Conservation (phyloP, 2,888 invertebrate genomes). For the Torymus tubicola region DNA sequence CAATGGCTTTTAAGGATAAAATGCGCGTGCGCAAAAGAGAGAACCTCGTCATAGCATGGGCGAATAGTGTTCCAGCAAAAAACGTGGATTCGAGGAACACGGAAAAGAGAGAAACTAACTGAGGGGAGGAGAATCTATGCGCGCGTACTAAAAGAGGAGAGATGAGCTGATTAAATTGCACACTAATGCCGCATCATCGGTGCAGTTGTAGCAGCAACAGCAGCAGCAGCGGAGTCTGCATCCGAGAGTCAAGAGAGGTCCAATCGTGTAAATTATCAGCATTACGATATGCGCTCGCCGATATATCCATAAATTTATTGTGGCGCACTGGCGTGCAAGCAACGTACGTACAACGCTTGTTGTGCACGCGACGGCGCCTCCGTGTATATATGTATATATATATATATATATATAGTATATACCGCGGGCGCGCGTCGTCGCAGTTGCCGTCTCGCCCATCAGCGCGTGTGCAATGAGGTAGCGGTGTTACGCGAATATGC, state of each 20-base stretch:
- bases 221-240: not conserved
- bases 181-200: no score
- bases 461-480: slow-evolving; percentile 43
- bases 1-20: slow-evolving; percentile 30
- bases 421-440: not conserved
- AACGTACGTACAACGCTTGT: not conserved
- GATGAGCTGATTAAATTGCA: slow-evolving; percentile 18
- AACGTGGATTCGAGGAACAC: not conserved
- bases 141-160: no score
- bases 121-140: no score
- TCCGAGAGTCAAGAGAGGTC: not conserved
- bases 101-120: no score
- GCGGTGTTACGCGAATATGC: slow-evolving; percentile 46
- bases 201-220: no score
- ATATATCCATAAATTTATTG: slow-evolving; percentile 42
- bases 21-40: not conserved
- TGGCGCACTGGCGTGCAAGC: slow-evolving; percentile 3
- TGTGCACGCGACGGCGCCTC: no score
- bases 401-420: no score
- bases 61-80: not conserved
- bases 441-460: no score
- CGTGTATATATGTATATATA: no score
- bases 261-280: slow-evolving; percentile 26
- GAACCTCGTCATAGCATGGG: not conserved
- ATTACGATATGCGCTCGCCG: slow-evolving; percentile 3